A percentile compares a stretch with the other conserved stretches of the same genome.
These are phyloP conservation scores for Eristalis pertinax DNA, from an alignment of 2,888 invertebrate genomes.

Conservation along the genomic window DNA sequence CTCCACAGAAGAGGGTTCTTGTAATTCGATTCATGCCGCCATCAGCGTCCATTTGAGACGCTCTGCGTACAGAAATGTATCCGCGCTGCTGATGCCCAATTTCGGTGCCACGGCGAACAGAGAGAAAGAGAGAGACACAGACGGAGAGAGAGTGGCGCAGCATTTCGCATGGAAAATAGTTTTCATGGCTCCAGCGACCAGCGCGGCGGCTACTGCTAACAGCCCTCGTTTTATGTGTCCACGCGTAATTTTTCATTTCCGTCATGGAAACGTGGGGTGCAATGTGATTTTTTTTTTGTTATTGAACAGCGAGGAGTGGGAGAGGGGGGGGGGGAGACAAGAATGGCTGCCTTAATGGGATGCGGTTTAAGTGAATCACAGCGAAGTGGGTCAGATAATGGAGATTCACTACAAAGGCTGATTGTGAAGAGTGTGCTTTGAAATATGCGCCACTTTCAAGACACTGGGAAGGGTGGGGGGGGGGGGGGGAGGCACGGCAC, in stretches of 20 bases:
- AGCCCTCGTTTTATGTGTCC: background rate
- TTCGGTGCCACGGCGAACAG: background rate
- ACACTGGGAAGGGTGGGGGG: too few species aligned
- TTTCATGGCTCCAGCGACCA: background rate
- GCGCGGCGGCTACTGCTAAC: too few species aligned
- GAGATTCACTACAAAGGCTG: conserved; percentile 1
- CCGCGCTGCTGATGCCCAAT: conserved; percentile 25
- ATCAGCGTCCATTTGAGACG: conserved; percentile 14
- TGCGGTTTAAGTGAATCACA: conserved; percentile 53
- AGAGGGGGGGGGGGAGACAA: background rate
- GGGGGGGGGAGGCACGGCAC: too few species aligned
- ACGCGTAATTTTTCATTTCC: conserved; percentile 25
- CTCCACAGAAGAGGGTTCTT: conserved; percentile 11
- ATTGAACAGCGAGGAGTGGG: background rate
- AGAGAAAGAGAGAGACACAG: too few species aligned
- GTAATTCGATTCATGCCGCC: conserved; percentile 42
- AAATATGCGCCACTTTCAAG: background rate
- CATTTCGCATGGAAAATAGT: background rate
- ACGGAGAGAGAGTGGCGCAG: too few species aligned
- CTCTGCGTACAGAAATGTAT: background rate
- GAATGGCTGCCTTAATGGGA: conserved; percentile 17
- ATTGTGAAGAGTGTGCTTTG: background rate
- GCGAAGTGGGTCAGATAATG: conserved; percentile 47
- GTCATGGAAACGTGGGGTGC: conserved; percentile 2
- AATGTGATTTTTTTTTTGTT: background rate